phyloP scores from a whole-genome alignment of 2,888 invertebrate genomes.

The Trypoxylon attenuatum region DNA sequence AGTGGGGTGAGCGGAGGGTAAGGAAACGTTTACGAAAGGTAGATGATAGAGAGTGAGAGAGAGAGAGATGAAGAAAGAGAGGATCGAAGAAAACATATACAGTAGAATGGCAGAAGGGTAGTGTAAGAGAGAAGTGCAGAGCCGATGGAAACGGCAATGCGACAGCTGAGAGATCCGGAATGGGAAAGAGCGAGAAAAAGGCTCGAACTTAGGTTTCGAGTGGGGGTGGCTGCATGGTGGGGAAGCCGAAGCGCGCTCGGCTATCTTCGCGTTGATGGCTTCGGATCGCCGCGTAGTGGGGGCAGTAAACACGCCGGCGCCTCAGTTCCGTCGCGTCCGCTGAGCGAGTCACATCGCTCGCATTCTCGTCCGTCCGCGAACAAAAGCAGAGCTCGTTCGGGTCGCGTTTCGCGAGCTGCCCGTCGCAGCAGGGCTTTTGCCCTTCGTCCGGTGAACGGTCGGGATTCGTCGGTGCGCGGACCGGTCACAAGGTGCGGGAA shows the following conservation, averaged over 20 bases:
- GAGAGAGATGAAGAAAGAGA: background rate
- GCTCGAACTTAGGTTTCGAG: background rate
- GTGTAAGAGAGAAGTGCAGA: background rate
- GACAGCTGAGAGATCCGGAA: constrained; percentile 45
- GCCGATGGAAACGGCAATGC: background rate
- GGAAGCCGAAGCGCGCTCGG: background rate
- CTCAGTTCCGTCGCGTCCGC: constrained; percentile 67
- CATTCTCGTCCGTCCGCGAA: background rate
- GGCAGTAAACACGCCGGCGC: constrained; percentile 71
- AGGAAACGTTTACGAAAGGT: background rate
- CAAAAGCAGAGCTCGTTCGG: constrained; percentile 17
- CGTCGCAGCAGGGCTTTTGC: background rate
- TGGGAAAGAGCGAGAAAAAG: constrained; percentile 18
- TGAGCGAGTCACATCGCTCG: constrained; percentile 43
- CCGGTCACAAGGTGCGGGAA: too few species aligned
- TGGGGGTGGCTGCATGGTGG: background rate
- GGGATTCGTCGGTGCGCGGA: too few species aligned
- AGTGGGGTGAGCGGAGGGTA: background rate
- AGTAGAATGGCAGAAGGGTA: background rate
- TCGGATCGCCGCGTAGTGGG: constrained; percentile 41
- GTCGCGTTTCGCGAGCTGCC: background rate
- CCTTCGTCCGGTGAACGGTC: too few species aligned
- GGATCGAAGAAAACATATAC: background rate
- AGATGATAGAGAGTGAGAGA: constrained; percentile 2
- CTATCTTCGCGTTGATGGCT: constrained; percentile 3